Conservation (phyloP, 2,113 vertebrate species). For the Xiphophorus maculatus region DNA sequence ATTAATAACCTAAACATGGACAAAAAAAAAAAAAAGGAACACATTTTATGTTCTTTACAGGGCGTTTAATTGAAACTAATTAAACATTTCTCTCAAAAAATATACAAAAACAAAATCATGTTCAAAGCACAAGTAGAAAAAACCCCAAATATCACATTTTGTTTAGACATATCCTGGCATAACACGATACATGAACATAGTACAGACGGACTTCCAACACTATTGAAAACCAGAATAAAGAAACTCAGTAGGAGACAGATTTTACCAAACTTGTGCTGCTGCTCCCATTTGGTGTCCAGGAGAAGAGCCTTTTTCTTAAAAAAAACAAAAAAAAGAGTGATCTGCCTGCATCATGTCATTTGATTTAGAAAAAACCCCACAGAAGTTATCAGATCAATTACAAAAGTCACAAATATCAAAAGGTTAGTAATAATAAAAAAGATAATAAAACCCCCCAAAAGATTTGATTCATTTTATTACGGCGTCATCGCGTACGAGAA, state of each 20-base stretch:
- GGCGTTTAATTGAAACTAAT: background rate
- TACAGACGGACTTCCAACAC: too few species aligned
- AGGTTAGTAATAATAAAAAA: background rate
- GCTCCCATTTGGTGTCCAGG: too few species aligned
- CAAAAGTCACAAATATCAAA: slow-evolving; percentile 1
- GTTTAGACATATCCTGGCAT: background rate
- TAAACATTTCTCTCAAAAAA: background rate
- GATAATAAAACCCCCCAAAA: background rate
- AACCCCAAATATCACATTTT: background rate
- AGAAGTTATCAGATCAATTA: background rate
- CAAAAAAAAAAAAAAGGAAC: too few species aligned
- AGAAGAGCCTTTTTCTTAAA: too few species aligned
- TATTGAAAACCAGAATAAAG: background rate
- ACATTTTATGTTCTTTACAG: background rate
- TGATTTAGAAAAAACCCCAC: background rate
- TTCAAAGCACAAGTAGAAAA: background rate
- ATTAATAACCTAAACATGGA: too few species aligned
- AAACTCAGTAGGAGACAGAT: too few species aligned
- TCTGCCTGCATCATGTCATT: slow-evolving; percentile 14
- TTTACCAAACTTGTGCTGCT: background rate
- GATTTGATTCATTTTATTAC: background rate
- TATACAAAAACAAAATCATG: background rate
- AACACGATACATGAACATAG: too few species aligned
- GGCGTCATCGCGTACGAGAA: background rate
- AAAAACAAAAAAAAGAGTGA: background rate